Evolutionary conservation across 1,140 invertebrate species (phyloP), one percentile per base, ranked within the genome.

Genomic region (Apis laboriosa): DNA sequence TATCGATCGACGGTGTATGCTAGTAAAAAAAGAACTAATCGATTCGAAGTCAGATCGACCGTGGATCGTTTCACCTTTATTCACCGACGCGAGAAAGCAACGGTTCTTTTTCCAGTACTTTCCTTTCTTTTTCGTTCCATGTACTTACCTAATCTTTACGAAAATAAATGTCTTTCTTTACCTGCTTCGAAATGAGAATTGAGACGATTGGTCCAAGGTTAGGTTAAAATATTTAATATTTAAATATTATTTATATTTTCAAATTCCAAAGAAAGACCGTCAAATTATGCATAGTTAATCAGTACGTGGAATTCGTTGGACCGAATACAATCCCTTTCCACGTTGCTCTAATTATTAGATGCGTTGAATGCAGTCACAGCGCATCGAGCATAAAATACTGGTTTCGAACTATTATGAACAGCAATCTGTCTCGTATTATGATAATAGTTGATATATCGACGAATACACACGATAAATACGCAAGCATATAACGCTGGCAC

Each of bases 311-410:
- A 70, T 56, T 55, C 55, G 55, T 60, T 61, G 49, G 56, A 61
- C 80, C 73, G 21, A 43, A 43, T 68, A 21, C 55, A 21, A 24
- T 49, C 53, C 51, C 34, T 67, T 81, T 51, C 61, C 63, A 43
- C 24, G 61, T 76, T 72, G 73, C 53, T 81, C 79, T 60, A 76
- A 81, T 81, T 81, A 61, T 67, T 49, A 17, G 24, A 68, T 51
- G 34, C 72, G 2, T 66, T n/a, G 12, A 21, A 28, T 34, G 19
- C 61, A 19, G 53, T 67, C 63, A 24, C 19, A 7, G 9, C 43
- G 63, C 63, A 60, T 56, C 34, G 63, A 51, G 43, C 53, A 58
- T 58, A 53, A 76, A 76, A 70, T 68, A 9, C 56, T 24, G 53
- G 19, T 75, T 67, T 58, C 61, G 53, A 67, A 9, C 60, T 51